Conservation (phyloP, 2,113 vertebrate species). For the Promerops cafer region DNA sequence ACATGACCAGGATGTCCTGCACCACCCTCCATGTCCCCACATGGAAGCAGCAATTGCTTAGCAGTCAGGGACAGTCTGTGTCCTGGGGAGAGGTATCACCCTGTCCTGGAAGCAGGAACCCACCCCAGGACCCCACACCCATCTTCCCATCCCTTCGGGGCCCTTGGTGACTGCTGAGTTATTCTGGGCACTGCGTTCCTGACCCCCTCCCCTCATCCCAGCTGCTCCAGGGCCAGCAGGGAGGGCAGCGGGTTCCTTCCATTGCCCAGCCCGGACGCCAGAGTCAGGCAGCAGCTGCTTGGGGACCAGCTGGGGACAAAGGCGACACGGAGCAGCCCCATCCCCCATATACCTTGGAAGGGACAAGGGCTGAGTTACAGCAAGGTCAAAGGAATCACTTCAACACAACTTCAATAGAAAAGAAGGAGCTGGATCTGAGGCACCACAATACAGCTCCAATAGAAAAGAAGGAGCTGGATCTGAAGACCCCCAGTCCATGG, state of each 20-base stretch:
- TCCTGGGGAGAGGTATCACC: not conserved
- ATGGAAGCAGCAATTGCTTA: not conserved
- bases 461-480: not conserved
- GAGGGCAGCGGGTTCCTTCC: not conserved
- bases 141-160: rapidly evolving
- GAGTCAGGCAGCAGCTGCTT: not conserved
- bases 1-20: not conserved
- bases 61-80: rapidly evolving
- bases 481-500: not conserved
- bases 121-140: not conserved
- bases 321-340: not conserved
- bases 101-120: not conserved
- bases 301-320: slow-evolving; percentile 12
- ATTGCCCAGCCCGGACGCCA: not conserved
- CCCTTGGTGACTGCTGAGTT: not conserved
- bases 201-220: not conserved
- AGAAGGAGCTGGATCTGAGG: not conserved
- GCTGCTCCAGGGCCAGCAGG: not conserved
- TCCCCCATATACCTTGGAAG: not conserved
- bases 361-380: not conserved
- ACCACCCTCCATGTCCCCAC: not conserved
- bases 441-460: not conserved
- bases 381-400: not conserved
- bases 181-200: not conserved
- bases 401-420: not conserved